phyloP scores from a whole-genome alignment of 2,888 invertebrate genomes.

The Apamea epomidion region DNA sequence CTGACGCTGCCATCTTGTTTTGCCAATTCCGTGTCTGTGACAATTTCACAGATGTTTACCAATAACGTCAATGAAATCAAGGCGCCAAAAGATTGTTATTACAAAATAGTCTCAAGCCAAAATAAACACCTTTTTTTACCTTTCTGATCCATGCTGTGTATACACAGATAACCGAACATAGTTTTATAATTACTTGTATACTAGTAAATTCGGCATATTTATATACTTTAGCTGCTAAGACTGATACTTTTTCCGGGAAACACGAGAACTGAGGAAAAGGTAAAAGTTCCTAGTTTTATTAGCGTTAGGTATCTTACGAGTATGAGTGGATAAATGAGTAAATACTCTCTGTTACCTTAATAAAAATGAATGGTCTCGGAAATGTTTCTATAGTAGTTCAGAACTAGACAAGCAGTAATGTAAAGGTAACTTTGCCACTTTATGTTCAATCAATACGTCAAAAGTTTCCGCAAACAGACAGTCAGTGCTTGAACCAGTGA shows the following conservation, averaged over 20 bases:
- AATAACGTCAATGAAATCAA: too few species aligned
- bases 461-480: conserved; percentile 28
- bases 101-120: too few species aligned
- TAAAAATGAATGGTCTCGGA: background rate
- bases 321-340: background rate
- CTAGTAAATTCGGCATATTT: background rate
- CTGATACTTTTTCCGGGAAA: background rate
- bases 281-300: conserved; percentile 3
- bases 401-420: conserved; percentile 6
- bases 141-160: background rate
- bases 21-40: too few species aligned
- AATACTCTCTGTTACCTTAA: background rate
- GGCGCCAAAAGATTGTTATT: too few species aligned
- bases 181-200: background rate
- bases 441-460: conserved; percentile 34
- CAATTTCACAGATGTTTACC: too few species aligned
- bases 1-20: too few species aligned
- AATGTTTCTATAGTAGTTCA: background rate
- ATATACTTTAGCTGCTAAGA: background rate
- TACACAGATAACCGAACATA: background rate
- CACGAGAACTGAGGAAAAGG: background rate
- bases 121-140: background rate
- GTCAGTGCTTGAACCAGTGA: conserved; percentile 10
- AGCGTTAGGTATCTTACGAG: background rate
- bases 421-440: conserved; percentile 27